phyloP scores from a whole-genome alignment of 2,888 invertebrate genomes.

The Mantis religiosa region DNA sequence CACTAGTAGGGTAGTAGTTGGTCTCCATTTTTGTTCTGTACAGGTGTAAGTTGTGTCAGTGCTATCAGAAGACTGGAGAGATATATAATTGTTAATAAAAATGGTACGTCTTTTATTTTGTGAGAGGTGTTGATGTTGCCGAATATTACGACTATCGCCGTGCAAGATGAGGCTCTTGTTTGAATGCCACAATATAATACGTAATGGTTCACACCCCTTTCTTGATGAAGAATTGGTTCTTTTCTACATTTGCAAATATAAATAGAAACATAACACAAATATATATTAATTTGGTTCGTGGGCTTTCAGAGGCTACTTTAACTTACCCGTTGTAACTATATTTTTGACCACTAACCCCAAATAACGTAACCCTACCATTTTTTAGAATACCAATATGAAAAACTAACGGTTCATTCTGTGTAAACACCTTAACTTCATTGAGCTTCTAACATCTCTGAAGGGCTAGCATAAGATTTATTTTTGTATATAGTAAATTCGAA shows the following conservation, averaged over 20 bases:
- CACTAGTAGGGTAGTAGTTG: not conserved
- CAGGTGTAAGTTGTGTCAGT: slow-evolving; percentile 19
- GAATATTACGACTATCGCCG: not conserved
- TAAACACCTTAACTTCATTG: not conserved
- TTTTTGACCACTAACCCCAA: not conserved
- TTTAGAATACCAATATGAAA: not conserved
- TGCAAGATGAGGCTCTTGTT: not conserved
- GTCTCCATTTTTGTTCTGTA: slow-evolving; percentile 24
- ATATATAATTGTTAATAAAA: not conserved
- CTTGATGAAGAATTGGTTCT: slow-evolving; percentile 1
- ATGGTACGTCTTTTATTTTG: slow-evolving; percentile 13
- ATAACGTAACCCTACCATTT: not conserved
- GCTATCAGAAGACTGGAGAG: slow-evolving; percentile 3
- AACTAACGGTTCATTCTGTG: not conserved
- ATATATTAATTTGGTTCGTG: not conserved
- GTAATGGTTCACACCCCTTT: slow-evolving; percentile 26
- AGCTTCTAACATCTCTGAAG: not conserved
- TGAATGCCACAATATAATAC: not conserved
- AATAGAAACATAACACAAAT: not conserved
- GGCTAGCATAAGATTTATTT: not conserved
- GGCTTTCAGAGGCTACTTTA: not conserved
- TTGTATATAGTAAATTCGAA: not conserved
- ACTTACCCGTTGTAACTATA: not conserved
- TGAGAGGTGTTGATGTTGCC: not conserved
- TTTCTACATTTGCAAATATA: not conserved